These are phyloP conservation scores for Hybos culiciformis DNA, from an alignment of 2,888 invertebrate species.

Conservation along the genomic window DNA sequence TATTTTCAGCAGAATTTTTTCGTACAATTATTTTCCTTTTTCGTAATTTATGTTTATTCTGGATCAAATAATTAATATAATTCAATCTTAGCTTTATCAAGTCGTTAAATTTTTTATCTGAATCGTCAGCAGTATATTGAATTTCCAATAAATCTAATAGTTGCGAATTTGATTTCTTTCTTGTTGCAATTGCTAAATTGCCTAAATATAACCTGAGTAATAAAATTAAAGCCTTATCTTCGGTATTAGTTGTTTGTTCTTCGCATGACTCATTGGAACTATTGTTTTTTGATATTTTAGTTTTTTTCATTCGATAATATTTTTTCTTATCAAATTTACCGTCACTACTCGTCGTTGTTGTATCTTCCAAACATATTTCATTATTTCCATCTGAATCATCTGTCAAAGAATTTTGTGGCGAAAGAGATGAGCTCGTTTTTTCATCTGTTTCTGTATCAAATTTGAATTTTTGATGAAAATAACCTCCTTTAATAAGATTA, in stretches of 20 bases:
- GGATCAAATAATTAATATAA: neutral
- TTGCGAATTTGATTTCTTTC: neutral
- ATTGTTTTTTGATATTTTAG: neutral
- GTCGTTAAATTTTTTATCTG: neutral
- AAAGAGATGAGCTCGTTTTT: too few species aligned
- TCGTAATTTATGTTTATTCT: neutral
- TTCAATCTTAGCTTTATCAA: neutral
- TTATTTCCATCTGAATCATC: too few species aligned
- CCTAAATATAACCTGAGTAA: constrained; percentile 3
- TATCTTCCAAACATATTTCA: too few species aligned
- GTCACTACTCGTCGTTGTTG: too few species aligned
- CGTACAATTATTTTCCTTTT: neutral
- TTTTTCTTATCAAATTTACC: too few species aligned
- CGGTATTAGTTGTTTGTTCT: neutral
- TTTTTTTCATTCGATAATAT: too few species aligned
- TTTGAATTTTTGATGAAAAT: too few species aligned
- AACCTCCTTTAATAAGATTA: too few species aligned
- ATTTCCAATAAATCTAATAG: neutral
- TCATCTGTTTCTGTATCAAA: too few species aligned
- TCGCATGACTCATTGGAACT: too few species aligned
- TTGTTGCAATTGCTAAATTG: neutral
- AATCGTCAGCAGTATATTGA: too few species aligned
- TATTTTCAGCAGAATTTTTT: neutral
- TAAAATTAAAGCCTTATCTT: neutral
- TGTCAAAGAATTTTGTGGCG: too few species aligned